phyloP scores from a whole-genome alignment of 2,113 vertebrate species.

The Suncus etruscus region DNA sequence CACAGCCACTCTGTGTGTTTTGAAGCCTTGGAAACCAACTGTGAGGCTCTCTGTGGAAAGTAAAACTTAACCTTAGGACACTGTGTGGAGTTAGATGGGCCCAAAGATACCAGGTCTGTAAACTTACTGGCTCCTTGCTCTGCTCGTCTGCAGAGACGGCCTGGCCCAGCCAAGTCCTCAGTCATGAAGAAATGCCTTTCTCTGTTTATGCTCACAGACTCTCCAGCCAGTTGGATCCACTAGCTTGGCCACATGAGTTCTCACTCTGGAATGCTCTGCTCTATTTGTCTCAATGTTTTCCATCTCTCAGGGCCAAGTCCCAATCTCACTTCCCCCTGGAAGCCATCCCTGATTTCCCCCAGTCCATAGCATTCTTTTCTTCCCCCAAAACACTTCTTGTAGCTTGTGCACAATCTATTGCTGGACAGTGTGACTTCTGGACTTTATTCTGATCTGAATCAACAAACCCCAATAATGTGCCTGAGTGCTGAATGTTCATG shows the following conservation, averaged over 20 bases:
- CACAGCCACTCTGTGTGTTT: constrained; percentile 55
- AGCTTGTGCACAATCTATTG: neutral
- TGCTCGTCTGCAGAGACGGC: neutral
- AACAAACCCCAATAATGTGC: neutral
- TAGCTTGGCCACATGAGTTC: neutral
- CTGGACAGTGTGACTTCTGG: neutral
- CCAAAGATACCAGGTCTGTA: neutral
- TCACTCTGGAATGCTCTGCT: constrained; percentile 3
- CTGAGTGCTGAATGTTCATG: neutral
- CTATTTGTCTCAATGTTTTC: constrained; percentile 2
- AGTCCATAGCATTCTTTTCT: neutral
- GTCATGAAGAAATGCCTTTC: neutral
- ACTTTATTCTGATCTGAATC: neutral
- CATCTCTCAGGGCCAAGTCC: neutral
- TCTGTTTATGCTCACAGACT: neutral
- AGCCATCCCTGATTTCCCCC: neutral
- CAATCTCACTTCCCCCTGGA: neutral
- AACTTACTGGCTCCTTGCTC: neutral
- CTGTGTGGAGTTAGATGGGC: neutral
- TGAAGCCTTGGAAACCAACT: constrained; percentile 53
- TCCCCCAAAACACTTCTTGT: neutral
- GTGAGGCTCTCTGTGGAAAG: neutral
- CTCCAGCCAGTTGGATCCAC: neutral
- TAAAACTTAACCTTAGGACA: constrained; percentile 46
- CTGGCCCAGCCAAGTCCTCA: neutral